Conservation (phyloP, 2,797 vertebrate species). For the Coracias cyanogaster region DNA sequence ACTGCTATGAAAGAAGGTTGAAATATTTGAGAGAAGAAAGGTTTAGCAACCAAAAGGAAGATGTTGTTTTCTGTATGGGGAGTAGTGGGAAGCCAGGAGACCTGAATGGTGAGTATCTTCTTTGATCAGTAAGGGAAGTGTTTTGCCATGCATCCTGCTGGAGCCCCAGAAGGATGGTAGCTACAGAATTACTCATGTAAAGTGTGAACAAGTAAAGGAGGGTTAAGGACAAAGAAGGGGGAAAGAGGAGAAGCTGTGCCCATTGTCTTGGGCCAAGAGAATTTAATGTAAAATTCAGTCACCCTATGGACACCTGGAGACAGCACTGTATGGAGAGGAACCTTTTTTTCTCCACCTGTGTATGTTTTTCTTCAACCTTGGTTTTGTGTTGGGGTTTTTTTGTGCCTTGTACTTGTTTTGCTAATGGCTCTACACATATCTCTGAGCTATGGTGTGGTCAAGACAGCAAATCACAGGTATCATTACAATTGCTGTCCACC, state of each 20-base stretch:
- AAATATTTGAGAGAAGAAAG: conserved; percentile 1
- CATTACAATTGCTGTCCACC: conserved; percentile 16
- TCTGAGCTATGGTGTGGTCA: conserved; percentile 29
- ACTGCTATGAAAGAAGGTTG: background rate
- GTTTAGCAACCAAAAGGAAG: background rate
- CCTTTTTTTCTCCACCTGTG: background rate
- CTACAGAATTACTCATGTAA: background rate
- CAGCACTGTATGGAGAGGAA: background rate
- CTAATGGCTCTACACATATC: background rate
- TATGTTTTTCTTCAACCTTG: background rate
- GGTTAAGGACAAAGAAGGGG: background rate
- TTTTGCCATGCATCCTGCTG: background rate
- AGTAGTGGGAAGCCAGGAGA: background rate
- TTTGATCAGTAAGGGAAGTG: background rate
- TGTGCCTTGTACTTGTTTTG: background rate
- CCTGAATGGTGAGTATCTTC: background rate
- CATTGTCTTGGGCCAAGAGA: background rate
- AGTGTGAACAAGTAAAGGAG: background rate
- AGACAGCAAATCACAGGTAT: background rate
- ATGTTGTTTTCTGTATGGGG: background rate
- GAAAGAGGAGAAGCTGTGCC: background rate
- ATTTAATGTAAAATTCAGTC: background rate
- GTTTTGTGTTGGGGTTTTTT: background rate
- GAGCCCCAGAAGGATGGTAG: background rate
- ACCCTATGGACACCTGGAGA: background rate